phyloP scores from a whole-genome alignment of 2,888 invertebrate species.

The Prosapia bicincta region DNA sequence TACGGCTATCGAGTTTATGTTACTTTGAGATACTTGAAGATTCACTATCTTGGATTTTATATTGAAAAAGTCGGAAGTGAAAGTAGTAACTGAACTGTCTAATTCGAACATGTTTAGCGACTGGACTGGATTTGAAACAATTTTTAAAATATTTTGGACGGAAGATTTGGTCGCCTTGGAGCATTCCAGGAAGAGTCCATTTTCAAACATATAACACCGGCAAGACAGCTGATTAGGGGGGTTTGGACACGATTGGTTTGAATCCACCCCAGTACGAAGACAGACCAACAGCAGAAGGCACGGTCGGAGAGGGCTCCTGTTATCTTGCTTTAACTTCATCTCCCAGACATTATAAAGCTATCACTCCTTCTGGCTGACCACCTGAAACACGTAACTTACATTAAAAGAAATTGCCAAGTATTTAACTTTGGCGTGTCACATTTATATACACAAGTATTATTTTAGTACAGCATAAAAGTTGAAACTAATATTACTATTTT shows the following conservation, averaged over 20 bases:
- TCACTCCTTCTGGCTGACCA: conserved; percentile 41
- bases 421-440: too few species aligned
- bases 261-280: conserved; percentile 37
- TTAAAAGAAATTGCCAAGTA: too few species aligned
- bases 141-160: conserved; percentile 64
- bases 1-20: conserved; percentile 48
- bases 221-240: conserved; percentile 76
- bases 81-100: conserved; percentile 72
- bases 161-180: conserved; percentile 75
- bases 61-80: conserved; percentile 73
- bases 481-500: too few species aligned
- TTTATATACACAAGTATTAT: too few species aligned
- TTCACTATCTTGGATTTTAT: conserved; percentile 62
- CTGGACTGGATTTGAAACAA: conserved; percentile 56
- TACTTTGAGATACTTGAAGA: conserved; percentile 74
- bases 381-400: conserved; percentile 19
- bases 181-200: conserved; percentile 86
- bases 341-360: conserved; percentile 41
- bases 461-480: too few species aligned
- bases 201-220: conserved; percentile 90
- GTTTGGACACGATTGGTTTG: conserved; percentile 57
- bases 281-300: conserved; percentile 26
- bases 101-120: conserved; percentile 86
- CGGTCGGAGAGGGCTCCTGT: conserved; percentile 3
- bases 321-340: conserved; percentile 21